These are phyloP conservation scores for Rhinatrema bivittatum DNA, from an alignment of 2,797 vertebrate species.

Conservation along the genomic window DNA sequence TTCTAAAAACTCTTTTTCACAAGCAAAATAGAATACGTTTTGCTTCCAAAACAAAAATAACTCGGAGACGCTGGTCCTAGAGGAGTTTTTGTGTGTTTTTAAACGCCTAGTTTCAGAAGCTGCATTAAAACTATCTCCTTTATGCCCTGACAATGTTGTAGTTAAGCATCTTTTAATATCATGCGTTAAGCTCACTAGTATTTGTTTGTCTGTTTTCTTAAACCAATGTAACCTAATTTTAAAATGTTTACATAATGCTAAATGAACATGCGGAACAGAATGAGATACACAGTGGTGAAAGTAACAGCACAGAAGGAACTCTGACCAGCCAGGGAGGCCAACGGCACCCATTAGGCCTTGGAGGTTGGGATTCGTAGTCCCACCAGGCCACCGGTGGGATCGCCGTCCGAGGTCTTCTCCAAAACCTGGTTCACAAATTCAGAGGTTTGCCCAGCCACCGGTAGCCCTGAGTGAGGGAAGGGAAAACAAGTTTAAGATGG, in stretches of 20 bases:
- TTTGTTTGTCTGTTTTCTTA: constrained; percentile 45
- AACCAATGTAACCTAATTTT: constrained; percentile 52
- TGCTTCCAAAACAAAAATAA: constrained; percentile 35
- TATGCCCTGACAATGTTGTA: constrained; percentile 60
- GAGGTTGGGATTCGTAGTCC: constrained; percentile 88
- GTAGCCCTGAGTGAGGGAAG: constrained; percentile 62
- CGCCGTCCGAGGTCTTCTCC: constrained; percentile 91
- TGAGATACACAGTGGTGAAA: constrained; percentile 62
- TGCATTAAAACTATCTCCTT: constrained; percentile 46
- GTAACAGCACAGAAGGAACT: constrained; percentile 43
- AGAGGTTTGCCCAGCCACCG: constrained; percentile 92
- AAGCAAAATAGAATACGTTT: constrained; percentile 29
- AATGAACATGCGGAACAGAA: constrained; percentile 72
- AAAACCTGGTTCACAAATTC: constrained; percentile 98
- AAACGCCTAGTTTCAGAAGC: constrained; percentile 34
- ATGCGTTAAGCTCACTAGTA: constrained; percentile 52
- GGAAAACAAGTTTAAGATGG: constrained; percentile 11
- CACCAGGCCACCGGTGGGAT: constrained; percentile 92
- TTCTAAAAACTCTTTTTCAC: constrained; percentile 15
- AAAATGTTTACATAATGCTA: constrained; percentile 51
- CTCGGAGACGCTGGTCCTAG: constrained; percentile 45
- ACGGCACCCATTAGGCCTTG: constrained; percentile 76
- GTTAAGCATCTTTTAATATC: constrained; percentile 56
- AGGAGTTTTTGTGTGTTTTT: constrained; percentile 27
- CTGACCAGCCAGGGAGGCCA: constrained; percentile 47